A percentile compares a stretch with the other conserved stretches of the same genome.
Evolutionary conservation across 2,888 invertebrate genomes (phyloP).

Genomic region (Diogma glabrata): DNA sequence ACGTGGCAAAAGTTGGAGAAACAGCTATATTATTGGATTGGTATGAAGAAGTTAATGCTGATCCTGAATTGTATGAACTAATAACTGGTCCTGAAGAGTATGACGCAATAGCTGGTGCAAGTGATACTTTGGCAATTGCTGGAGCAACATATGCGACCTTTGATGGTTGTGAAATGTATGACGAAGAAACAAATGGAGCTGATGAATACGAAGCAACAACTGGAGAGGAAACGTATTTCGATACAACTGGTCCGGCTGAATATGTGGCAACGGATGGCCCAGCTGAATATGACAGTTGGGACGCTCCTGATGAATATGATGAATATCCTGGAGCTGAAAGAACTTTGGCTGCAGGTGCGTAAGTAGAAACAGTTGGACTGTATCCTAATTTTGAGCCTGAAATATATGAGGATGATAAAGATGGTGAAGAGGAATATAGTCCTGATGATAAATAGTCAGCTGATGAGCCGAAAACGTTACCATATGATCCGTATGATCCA

Average conservation of each 20-base stretch:
- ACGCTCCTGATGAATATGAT: conserved; percentile 29
- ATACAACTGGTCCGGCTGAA: conserved; percentile 13
- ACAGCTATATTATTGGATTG: neutral
- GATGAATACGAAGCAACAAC: conserved; percentile 33
- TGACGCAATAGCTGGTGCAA: conserved; percentile 9
- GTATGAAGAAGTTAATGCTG: neutral
- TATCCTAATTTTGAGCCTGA: conserved; percentile 19
- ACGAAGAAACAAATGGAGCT: conserved; percentile 39
- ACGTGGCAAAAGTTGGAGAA: neutral
- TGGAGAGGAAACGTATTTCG: conserved; percentile 20
- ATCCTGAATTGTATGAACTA: conserved; percentile 19
- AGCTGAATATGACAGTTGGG: conserved; percentile 17
- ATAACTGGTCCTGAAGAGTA: conserved; percentile 12
- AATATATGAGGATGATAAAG: conserved; percentile 37
- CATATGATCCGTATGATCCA: no score
- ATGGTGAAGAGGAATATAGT: conserved; percentile 36
- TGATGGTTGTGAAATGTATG: conserved; percentile 26
- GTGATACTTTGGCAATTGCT: conserved; percentile 19
- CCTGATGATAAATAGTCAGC: no score
- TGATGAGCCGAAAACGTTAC: no score
- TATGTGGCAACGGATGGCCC: conserved; percentile 19
- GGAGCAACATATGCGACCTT: conserved; percentile 17
- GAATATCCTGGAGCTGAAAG: conserved; percentile 31
- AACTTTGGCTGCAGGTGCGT: conserved; percentile 27
- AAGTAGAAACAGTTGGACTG: conserved; percentile 19